Percentiles rank a stretch among this genome's conserved stretches.
Evolutionary conservation across 53 echinoderm and acorn worm species (phyloP).

Genomic region (Holothuria leucospilota): DNA sequence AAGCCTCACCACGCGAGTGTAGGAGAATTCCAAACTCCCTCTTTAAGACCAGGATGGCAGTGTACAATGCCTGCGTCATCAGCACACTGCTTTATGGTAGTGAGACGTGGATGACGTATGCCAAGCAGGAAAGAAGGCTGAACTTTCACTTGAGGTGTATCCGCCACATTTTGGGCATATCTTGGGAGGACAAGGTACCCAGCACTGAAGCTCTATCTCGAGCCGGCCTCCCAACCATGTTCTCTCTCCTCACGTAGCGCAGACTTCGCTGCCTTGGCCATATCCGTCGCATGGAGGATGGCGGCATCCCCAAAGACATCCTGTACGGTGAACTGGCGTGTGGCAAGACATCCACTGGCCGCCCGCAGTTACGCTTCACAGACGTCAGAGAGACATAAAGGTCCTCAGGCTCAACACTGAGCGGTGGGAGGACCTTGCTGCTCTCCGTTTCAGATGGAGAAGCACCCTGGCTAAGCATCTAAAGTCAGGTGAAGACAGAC

Average conservation of each 20-base stretch:
- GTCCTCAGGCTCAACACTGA: conserved; percentile 44
- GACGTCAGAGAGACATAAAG: conserved; percentile 67
- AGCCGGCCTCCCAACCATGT: conserved; percentile 31
- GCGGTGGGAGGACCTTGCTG: conserved; percentile 50
- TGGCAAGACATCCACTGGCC: conserved; percentile 33
- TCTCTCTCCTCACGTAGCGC: conserved; percentile 36
- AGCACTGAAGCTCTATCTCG: conserved; percentile 45
- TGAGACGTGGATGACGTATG: conserved; percentile 44
- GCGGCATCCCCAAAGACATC: conserved; percentile 63
- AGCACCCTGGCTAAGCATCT: background rate
- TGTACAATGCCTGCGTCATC: conserved; percentile 50
- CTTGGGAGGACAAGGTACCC: conserved; percentile 58
- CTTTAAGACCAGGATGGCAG: conserved; percentile 49
- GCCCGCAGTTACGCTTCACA: conserved; percentile 57
- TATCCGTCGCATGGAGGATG: conserved; percentile 65
- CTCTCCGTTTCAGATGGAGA: conserved; percentile 30
- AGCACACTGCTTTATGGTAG: conserved; percentile 48
- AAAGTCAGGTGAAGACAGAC: conserved; percentile 29
- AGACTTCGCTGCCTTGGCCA: conserved; percentile 62
- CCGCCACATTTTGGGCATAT: conserved; percentile 43
- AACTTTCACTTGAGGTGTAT: conserved; percentile 39
- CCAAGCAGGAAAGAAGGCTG: conserved; percentile 42
- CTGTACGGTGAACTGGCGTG: conserved; percentile 60
- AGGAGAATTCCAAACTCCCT: too few species aligned
- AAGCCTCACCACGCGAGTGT: too few species aligned